Conservation (phyloP, 2,113 vertebrate genomes). For the Xenus cinereus region DNA sequence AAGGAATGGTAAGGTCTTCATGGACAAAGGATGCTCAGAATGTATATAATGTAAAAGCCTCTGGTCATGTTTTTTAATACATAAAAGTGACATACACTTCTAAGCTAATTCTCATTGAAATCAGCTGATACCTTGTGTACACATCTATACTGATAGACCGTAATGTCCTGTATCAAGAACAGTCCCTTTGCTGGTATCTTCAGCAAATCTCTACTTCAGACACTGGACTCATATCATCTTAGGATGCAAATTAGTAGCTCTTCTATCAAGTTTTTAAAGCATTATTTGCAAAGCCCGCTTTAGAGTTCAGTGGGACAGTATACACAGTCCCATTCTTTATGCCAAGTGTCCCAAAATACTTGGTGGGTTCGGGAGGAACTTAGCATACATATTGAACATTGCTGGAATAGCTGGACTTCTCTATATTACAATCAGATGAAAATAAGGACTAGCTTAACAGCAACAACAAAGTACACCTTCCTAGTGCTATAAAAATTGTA, state of each 20-base stretch:
- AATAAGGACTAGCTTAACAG: slow-evolving; percentile 44
- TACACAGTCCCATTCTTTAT: not conserved
- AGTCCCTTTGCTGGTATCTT: not conserved
- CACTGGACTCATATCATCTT: not conserved
- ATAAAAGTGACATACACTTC: slow-evolving; percentile 20
- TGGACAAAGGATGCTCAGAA: not conserved
- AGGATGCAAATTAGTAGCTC: not conserved
- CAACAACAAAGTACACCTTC: slow-evolving; percentile 55
- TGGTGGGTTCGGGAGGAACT: not conserved
- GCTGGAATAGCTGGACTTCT: slow-evolving; percentile 23
- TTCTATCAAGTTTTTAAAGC: not conserved
- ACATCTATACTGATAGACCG: not conserved
- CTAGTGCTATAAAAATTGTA: slow-evolving; percentile 30
- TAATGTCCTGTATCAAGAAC: not conserved
- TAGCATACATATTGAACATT: not conserved
- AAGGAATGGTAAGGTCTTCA: not conserved
- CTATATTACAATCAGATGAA: not conserved
- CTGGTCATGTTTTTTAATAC: not conserved
- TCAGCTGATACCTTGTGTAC: not conserved
- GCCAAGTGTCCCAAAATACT: not conserved
- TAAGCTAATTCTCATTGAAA: slow-evolving; percentile 49
- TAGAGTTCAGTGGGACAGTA: not conserved
- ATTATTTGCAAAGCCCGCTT: not conserved
- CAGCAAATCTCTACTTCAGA: not conserved
- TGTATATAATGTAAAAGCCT: not conserved